Evolutionary conservation across 1,140 invertebrate genomes (phyloP).

Genomic region (Drosophila prosaltans): DNA sequence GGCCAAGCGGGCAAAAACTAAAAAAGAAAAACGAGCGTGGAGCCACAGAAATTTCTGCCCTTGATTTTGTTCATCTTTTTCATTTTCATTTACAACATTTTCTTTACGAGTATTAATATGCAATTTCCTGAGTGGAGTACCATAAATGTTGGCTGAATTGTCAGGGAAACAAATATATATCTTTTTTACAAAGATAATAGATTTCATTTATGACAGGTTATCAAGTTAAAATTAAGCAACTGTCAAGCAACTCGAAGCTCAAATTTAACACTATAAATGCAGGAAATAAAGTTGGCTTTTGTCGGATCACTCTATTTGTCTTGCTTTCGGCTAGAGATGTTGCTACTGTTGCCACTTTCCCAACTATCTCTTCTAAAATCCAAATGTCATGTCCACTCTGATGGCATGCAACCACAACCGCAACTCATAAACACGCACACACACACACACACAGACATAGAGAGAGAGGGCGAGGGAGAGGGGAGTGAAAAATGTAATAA

Average conservation of each 20-base stretch:
- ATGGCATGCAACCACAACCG: slow-evolving; percentile 34
- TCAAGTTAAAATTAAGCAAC: not conserved
- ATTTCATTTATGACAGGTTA: not conserved
- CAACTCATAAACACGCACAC: slow-evolving; percentile 31
- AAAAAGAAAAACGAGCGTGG: too few relatives aligned
- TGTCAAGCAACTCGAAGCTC: not conserved
- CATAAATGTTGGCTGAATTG: too few relatives aligned
- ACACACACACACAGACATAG: slow-evolving; percentile 22
- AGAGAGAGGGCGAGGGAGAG: slow-evolving; percentile 45
- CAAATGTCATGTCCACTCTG: slow-evolving; percentile 7
- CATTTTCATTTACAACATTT: too few relatives aligned
- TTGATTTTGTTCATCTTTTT: too few relatives aligned
- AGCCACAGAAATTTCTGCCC: too few relatives aligned
- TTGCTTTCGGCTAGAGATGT: slow-evolving; percentile 12
- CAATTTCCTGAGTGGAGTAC: too few relatives aligned
- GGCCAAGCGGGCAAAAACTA: not conserved
- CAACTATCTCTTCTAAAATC: not conserved
- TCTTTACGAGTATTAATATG: too few relatives aligned
- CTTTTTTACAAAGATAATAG: not conserved
- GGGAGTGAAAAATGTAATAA: slow-evolving; percentile 64
- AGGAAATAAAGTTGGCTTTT: not conserved
- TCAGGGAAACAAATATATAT: too few relatives aligned
- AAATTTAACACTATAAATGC: not conserved
- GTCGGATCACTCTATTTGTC: not conserved
- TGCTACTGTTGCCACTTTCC: not conserved